These are phyloP conservation scores for Drosophila kepulauana DNA, from an alignment of 1,140 invertebrate genomes.

Conservation along the genomic window DNA sequence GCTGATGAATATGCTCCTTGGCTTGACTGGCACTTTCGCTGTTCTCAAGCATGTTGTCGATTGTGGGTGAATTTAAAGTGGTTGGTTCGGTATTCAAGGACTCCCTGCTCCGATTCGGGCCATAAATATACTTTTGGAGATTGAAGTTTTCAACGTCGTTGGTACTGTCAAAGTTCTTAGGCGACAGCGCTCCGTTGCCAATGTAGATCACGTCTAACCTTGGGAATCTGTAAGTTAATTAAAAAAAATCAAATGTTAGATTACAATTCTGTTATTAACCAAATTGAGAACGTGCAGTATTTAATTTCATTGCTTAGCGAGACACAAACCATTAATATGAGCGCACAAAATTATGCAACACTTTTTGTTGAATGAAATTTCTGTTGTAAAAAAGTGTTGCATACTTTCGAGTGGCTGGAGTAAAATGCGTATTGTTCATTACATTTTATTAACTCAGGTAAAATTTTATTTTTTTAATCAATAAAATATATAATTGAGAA, in stretches of 20 bases:
- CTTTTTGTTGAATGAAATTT: not conserved
- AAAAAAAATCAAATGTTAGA: no score
- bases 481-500: not conserved
- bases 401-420: constrained; percentile 4
- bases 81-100: constrained; percentile 56
- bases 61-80: constrained; percentile 62
- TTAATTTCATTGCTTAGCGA: not conserved
- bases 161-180: constrained; percentile 44
- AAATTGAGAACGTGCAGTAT: no score
- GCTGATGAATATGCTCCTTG: constrained; percentile 34
- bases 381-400: not conserved
- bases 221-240: constrained; percentile 59
- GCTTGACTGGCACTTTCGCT: constrained; percentile 51
- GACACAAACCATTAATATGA: not conserved
- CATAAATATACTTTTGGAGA: constrained; percentile 35
- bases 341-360: constrained; percentile 29
- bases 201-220: constrained; percentile 72
- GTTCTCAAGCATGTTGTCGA: constrained; percentile 70
- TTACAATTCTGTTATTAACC: no score
- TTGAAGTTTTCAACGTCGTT: constrained; percentile 33
- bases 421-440: no score
- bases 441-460: no score
- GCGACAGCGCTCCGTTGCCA: constrained; percentile 49
- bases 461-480: not conserved
- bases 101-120: constrained; percentile 32